Conservation (phyloP, 2,797 vertebrate species). For the Eulemur albifrons region DNA sequence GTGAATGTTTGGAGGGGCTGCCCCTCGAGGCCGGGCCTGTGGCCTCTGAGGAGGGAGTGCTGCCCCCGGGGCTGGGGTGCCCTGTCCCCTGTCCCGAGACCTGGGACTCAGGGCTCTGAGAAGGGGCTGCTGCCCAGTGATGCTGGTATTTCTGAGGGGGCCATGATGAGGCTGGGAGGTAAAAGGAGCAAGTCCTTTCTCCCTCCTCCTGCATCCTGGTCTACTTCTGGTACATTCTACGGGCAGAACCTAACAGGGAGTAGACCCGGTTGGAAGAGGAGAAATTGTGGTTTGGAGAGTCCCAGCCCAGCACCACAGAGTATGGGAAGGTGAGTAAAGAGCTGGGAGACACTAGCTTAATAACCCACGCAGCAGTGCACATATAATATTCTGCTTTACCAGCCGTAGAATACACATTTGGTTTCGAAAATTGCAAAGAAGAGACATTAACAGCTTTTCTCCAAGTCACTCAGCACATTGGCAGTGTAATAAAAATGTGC, state of each 20-base stretch:
- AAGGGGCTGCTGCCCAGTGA: background rate
- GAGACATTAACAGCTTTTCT: background rate
- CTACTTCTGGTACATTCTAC: background rate
- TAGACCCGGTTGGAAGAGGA: background rate
- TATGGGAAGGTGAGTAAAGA: background rate
- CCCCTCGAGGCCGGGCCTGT: background rate
- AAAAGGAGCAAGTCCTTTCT: background rate
- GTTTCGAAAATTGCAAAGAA: background rate
- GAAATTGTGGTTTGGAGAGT: background rate
- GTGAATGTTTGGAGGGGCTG: background rate
- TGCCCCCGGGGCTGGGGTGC: background rate
- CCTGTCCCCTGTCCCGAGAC: background rate
- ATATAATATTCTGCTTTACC: background rate
- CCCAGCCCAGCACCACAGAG: background rate
- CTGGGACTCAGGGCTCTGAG: background rate
- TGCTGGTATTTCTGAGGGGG: background rate
- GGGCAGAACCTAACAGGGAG: background rate
- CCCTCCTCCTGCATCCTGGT: background rate
- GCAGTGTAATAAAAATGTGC: background rate
- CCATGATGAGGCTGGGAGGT: background rate
- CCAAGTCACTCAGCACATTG: slow-evolving; percentile 33
- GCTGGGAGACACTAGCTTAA: background rate
- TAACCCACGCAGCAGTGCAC: background rate
- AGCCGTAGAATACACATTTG: background rate
- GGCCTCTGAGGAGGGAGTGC: background rate